A percentile compares a stretch with the other conserved stretches of the same genome.
Evolutionary conservation across 2,113 vertebrate species (phyloP).

Genomic region (Grammomys surdaster): DNA sequence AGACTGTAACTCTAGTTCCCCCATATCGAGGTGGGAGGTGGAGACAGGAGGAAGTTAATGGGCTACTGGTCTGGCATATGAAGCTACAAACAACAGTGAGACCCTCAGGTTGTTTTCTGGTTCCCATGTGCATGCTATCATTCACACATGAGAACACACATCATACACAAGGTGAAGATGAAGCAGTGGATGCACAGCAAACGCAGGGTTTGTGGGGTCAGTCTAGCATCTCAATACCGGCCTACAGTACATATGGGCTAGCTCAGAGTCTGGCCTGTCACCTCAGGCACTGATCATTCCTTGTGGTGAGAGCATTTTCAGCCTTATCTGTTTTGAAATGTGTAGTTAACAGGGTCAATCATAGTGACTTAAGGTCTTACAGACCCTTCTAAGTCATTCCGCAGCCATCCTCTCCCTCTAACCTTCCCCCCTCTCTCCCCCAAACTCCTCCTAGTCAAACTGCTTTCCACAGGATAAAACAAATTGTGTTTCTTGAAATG

Average conservation of each 20-base stretch:
- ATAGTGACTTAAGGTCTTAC: not conserved
- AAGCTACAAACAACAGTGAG: not conserved
- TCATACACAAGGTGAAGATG: not conserved
- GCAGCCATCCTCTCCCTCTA: not conserved
- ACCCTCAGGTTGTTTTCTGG: not conserved
- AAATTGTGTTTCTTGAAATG: not conserved
- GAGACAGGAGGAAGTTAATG: not conserved
- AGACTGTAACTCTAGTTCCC: not conserved
- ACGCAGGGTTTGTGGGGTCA: not conserved
- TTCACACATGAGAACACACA: not conserved
- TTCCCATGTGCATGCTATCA: not conserved
- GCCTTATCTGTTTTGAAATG: not conserved
- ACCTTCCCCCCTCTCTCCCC: fast-evolving
- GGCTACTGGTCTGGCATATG: not conserved
- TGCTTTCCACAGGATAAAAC: not conserved
- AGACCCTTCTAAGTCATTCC: not conserved
- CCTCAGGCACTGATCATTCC: not conserved
- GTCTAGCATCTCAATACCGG: not conserved
- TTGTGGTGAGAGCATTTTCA: not conserved
- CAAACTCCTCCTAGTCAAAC: not conserved
- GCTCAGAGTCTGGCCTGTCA: not conserved
- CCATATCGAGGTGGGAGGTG: not conserved
- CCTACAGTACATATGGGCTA: not conserved
- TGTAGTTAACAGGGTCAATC: not conserved
- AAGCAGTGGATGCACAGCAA: not conserved